Evolutionary conservation across 2,113 vertebrate species (phyloP).

Genomic region (Dicrurus megarhynchus): DNA sequence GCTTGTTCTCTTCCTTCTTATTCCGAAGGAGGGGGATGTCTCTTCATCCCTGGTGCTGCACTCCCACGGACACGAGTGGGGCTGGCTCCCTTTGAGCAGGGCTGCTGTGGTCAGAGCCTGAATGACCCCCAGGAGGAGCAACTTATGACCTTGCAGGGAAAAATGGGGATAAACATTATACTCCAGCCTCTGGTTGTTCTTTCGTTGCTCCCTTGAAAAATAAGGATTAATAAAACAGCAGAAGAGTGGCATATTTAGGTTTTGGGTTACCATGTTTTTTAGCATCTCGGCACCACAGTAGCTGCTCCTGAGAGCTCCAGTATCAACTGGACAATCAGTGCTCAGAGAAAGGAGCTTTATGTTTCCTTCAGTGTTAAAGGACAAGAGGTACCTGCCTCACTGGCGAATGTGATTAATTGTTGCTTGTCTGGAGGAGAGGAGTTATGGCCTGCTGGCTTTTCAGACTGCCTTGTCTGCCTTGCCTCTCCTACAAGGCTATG

Average conservation of each 20-base stretch:
- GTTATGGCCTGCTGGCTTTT: conserved; percentile 44
- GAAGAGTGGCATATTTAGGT: background rate
- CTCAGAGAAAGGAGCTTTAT: background rate
- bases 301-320: background rate
- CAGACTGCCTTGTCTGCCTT: conserved; percentile 9
- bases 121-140: background rate
- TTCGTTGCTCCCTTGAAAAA: background rate
- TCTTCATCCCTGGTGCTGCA: accelerated
- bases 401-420: conserved; percentile 47
- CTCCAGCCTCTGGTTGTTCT: background rate
- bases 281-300: background rate
- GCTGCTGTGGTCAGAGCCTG: background rate
- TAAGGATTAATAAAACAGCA: background rate
- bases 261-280: background rate
- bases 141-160: accelerated
- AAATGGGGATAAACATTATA: background rate
- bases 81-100: background rate
- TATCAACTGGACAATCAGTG: conserved; percentile 4
- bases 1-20: background rate
- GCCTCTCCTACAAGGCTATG: background rate
- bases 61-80: background rate
- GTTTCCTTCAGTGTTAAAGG: conserved; percentile 32
- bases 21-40: background rate
- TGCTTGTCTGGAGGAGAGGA: background rate
- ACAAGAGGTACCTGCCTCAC: conserved; percentile 40